These are phyloP conservation scores for Ceuthmochares aereus DNA, from an alignment of 2,113 vertebrate species.

Conservation along the genomic window DNA sequence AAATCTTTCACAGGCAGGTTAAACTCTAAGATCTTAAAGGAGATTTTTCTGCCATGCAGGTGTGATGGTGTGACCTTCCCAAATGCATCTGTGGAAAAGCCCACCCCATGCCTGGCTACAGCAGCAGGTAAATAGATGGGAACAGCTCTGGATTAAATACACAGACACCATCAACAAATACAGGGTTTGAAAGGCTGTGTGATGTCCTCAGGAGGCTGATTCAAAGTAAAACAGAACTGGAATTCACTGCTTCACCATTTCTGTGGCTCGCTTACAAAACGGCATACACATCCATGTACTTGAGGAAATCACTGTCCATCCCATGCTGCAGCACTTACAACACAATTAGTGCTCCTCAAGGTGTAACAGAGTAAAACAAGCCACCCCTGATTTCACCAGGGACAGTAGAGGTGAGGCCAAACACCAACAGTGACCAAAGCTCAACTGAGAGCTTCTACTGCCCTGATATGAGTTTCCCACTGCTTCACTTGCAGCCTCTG, in stretches of 20 bases:
- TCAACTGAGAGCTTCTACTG: background rate
- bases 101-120: rapidly evolving
- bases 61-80: rapidly evolving
- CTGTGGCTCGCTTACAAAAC: background rate
- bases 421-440: background rate
- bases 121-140: background rate
- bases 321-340: background rate
- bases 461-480: background rate
- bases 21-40: background rate
- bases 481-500: rapidly evolving
- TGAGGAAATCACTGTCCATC: background rate
- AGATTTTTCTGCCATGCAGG: rapidly evolving
- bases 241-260: background rate
- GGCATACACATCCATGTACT: too few relatives aligned
- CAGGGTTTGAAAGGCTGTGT: rapidly evolving
- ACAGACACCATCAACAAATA: background rate
- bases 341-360: background rate
- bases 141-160: background rate
- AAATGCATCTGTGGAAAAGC: background rate
- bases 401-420: background rate
- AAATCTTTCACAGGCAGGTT: background rate
- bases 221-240: rapidly evolving
- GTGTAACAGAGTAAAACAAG: background rate
- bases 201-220: background rate
- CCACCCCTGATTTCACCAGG: background rate